These are phyloP conservation scores for Porphyrio hochstetteri DNA, from an alignment of 2,113 vertebrate genomes.

Conservation along the genomic window DNA sequence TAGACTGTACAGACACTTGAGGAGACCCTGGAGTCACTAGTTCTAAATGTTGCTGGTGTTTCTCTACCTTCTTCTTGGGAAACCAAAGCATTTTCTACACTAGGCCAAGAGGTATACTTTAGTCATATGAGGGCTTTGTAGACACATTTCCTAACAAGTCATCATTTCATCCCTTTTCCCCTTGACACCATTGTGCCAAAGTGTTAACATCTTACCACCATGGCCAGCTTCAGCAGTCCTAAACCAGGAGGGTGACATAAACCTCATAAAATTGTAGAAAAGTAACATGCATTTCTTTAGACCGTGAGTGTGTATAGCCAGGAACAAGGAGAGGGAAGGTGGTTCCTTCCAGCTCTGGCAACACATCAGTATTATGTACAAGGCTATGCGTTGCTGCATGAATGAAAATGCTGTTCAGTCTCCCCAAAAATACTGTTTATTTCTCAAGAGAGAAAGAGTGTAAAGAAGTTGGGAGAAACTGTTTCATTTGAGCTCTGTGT, in stretches of 20 bases:
- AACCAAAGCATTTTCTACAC: background rate
- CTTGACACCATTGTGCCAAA: background rate
- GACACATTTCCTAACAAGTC: background rate
- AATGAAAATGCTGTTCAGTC: background rate
- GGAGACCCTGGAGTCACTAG: background rate
- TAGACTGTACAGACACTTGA: background rate
- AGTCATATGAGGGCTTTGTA: background rate
- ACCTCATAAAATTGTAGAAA: background rate
- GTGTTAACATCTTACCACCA: background rate
- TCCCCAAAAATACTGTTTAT: background rate
- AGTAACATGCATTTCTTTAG: background rate
- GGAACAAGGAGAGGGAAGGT: background rate
- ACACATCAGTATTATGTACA: background rate
- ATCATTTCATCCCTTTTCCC: background rate
- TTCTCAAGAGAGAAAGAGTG: background rate
- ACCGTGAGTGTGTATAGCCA: background rate
- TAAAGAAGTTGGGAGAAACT: background rate
- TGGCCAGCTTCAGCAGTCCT: fast-evolving
- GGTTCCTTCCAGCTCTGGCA: background rate
- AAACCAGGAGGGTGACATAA: background rate
- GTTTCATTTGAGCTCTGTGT: background rate
- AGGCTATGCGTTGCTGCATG: background rate
- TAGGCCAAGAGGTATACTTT: background rate
- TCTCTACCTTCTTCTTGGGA: background rate
- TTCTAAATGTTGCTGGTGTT: background rate